Evolutionary conservation across 2,797 vertebrate species (phyloP), one percentile per base, ranked within the genome.

Genomic region (Podarcis lilfordi): DNA sequence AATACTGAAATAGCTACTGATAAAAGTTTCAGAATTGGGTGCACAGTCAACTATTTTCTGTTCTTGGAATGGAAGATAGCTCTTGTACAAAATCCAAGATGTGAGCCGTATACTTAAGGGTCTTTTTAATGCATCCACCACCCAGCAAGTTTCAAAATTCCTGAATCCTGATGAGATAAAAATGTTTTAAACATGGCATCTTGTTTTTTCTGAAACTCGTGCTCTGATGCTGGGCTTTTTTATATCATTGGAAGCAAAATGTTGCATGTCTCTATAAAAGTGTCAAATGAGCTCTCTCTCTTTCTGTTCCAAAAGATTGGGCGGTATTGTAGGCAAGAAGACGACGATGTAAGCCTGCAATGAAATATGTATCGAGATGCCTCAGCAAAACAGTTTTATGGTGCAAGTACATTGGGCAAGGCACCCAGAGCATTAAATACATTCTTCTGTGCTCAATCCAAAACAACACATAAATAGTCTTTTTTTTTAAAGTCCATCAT

Each of bases 141-240:
- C 89, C 83, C 89, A 94, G 71, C 1, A 92, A 91, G 64, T 86
- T 92, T 94, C 71, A 89, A 94, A 85, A 89, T 88, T 92, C 76
- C 83, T 1, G 1, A 90, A 82, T 93, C 68, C 86, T 0, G 1
- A 37, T 85, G 90, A 89, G 86, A 91, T 90, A 40, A 89, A 83
- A 92, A 93, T 85, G 78, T 93, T 94, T 72, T 84, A 91, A 90
- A 1, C 1, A 29, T 89, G 35, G 84, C 91, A 27, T 85, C 93
- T 90, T 91, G 21, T 86, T 94, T 25, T 86, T 92, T 92, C 87
- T 87, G 90, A 88, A 93, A 50, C 50, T 92, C 0, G 0, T 88
- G 45, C 37, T 89, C 88, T 84, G 68, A 90, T 71, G 76, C 84
- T 88, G 86, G 89, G 85, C n/a, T 89, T 91, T 92, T 94, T 92